These are phyloP conservation scores for Cricetomys ansorgei DNA, from an alignment of 2,113 vertebrate genomes.

Conservation along the genomic window DNA sequence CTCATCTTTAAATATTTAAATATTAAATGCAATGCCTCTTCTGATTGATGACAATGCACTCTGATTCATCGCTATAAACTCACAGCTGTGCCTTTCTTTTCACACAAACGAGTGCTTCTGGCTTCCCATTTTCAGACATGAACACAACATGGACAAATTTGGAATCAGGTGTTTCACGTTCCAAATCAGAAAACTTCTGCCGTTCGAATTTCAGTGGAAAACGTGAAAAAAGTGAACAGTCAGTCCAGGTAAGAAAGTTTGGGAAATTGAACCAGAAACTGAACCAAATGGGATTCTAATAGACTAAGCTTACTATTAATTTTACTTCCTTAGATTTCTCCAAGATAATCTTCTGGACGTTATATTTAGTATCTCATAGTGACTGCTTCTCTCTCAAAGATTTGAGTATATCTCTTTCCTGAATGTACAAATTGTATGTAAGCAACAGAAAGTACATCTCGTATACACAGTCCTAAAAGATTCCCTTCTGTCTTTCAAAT, in stretches of 20 bases:
- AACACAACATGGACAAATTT: slow-evolving; percentile 60
- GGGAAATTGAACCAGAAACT: neutral
- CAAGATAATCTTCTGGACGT: neutral
- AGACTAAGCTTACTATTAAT: neutral
- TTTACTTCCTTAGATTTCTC: slow-evolving; percentile 4
- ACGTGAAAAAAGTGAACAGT: neutral
- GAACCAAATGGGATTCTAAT: neutral
- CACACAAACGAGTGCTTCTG: slow-evolving; percentile 63
- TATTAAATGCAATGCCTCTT: neutral
- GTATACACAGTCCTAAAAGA: neutral
- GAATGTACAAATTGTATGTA: neutral
- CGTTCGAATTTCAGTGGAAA: slow-evolving; percentile 58
- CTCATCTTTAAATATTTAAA: neutral
- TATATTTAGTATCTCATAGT: neutral
- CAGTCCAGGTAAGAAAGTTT: slow-evolving; percentile 57
- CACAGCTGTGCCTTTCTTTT: slow-evolving; percentile 11
- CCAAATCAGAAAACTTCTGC: slow-evolving; percentile 9
- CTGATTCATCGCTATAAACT: neutral
- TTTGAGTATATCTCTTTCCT: neutral
- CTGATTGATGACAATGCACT: neutral
- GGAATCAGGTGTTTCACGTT: slow-evolving; percentile 10
- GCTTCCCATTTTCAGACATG: slow-evolving; percentile 57
- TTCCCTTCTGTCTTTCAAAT: neutral
- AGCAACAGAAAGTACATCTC: neutral
- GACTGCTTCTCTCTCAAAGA: neutral